Base-by-base conservation (phyloP, 2,797 vertebrate genomes). In the Lagodon rhomboides region DNA sequence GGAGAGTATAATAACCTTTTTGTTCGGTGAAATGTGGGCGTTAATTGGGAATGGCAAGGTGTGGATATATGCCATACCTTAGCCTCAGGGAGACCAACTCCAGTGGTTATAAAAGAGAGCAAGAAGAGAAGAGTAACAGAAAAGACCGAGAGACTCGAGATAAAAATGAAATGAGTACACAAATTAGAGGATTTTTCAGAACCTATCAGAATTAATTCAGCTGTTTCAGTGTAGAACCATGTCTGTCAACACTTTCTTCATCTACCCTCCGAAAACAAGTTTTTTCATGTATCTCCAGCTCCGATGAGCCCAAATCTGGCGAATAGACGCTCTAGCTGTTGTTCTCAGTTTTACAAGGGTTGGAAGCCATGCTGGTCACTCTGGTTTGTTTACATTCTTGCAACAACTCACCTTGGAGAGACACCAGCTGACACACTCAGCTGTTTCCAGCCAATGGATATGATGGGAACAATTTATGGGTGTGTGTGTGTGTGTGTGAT, bases 21-120 rank as follows among this genome's bases (percentile, higher is more conserved):
- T 90, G 88, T 91, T 78, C 66, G 3, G 54, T 34, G 74, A 81
- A 53, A 84, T 68, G 85, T 88, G 90, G 87, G 88, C 84, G 91
- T 85, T 83, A 79, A 88, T 83, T 83, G 77, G 78, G 61, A 55
- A 61, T 55, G 89, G 51, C 76, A 89, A 90, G 83, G 90, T 89
- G 90, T 87, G 77, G 77, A 75, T 34, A 17, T 7, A 1, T 77
- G 73, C 78, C 71, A 43, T 75, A 23, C 62, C 79, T 73, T 20
- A 22, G 75, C 68, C 60, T 18, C 0, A 55, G 63, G 34, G 34
- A 56, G 41, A 44, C 4, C 25, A 12, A 6, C 2, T 34, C 46
- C 18, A 20, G 17, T 2, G 22, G 23, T n/a, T 47, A 13, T 10
- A 22, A 30, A 5, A 66, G 38, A 51, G 51, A 44, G 27, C 30